Conservation (phyloP, 2,888 invertebrate species). For the Eupeodes luniger region DNA sequence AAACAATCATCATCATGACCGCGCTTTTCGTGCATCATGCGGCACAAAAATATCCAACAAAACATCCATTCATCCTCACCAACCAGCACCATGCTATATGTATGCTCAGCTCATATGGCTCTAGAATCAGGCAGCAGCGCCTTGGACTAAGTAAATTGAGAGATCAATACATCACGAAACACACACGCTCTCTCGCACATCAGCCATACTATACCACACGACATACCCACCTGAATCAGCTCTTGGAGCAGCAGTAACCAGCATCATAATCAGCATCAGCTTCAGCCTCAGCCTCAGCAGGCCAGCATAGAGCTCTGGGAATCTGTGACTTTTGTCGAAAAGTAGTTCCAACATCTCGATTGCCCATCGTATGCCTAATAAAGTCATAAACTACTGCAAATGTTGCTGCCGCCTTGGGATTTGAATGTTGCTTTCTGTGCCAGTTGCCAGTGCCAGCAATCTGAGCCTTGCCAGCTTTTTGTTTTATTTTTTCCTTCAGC, state of each 20-base stretch:
- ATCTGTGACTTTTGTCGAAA: constrained; percentile 67
- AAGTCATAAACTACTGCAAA: constrained; percentile 75
- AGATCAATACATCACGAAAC: constrained; percentile 73
- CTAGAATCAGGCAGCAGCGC: not conserved
- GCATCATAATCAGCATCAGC: too few relatives aligned
- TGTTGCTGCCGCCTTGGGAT: constrained; percentile 74
- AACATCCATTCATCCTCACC: constrained; percentile 57
- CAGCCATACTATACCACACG: constrained; percentile 43
- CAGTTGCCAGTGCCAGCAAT: constrained; percentile 45
- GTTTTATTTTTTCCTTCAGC: constrained; percentile 45
- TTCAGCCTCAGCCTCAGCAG: not conserved
- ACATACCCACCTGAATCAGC: constrained; percentile 60
- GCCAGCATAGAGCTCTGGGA: constrained; percentile 24
- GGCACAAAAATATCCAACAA: constrained; percentile 39
- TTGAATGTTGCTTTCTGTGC: constrained; percentile 61
- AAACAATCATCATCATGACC: constrained; percentile 54
- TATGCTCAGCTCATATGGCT: too few relatives aligned
- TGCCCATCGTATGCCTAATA: constrained; percentile 75
- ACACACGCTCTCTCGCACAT: constrained; percentile 53
- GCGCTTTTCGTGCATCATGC: constrained; percentile 62
- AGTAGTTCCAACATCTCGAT: constrained; percentile 68
- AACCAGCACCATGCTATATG: not conserved
- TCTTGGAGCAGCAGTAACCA: constrained; percentile 12
- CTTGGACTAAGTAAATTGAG: constrained; percentile 61
- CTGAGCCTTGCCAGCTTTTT: constrained; percentile 51